Evolutionary conservation across 2,888 invertebrate genomes (phyloP), one percentile per base, ranked within the genome.

Genomic region (Amiota communis): DNA sequence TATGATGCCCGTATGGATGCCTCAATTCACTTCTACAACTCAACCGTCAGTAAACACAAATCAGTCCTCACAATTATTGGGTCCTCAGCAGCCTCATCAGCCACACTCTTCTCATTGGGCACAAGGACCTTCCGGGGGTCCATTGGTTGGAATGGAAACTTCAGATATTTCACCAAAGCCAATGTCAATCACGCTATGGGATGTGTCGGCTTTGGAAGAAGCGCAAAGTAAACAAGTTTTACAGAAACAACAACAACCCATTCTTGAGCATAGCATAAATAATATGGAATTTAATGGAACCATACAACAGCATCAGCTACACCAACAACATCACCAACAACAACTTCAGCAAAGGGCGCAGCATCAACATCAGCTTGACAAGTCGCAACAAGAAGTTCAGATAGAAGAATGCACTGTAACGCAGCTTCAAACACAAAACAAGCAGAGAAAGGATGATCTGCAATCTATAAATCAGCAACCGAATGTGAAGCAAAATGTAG

Each of bases 1-100:
- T 13, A 82, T 87, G 70, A 78, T 86, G 74, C 87, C 87, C 2
- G 85, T 84, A 75, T 88, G 85, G 85, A 72, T 87, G 72, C 83
- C 78, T 17, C 78, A 77, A 68, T 3, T 80, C 65, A 47, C 12
- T n/a, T n/a, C 53, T 2, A 51, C 53, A n/a, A 9, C 77, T 13
- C 17, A 71, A 47, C 20, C 70, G 51, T 17, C 57, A 15, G 17
- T 59, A 1, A 59, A 59, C 20, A 15, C 57, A 59, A 59, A 59
- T 17, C 73, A 59, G 72, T 75, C 73, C 53, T 73, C 71, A 20
- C 75, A 61, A 71, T 70, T 75, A 11, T 67, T 72, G 20, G 63
- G 61, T 9, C 75, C 59, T 23, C 47, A 46, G 20, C 74, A 75
- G 36, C 74, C 72, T 12, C 73, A 71, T 8, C 77, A 74, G 59